Evolutionary conservation across 2,797 vertebrate species (phyloP).

Genomic region (Falco berigora): DNA sequence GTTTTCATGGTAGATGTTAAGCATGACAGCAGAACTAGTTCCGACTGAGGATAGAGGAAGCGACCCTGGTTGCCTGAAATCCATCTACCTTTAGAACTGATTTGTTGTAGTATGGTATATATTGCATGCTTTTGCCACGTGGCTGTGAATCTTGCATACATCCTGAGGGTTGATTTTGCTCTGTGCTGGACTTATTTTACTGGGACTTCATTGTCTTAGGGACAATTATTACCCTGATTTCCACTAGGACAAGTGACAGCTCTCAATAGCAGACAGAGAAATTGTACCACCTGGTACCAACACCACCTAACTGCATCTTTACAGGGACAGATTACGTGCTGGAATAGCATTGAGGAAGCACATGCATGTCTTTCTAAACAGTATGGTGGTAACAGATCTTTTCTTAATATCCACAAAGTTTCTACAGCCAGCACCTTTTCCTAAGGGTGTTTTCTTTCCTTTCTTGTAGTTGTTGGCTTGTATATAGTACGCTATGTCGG

Average conservation of each 20-base stretch:
- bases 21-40: background rate
- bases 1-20: background rate
- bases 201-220: background rate
- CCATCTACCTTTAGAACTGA: background rate
- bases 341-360: background rate
- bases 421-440: background rate
- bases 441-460: background rate
- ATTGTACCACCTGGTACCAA: background rate
- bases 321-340: background rate
- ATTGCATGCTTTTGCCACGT: background rate
- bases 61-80: background rate
- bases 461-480: background rate
- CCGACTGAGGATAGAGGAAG: background rate
- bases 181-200: background rate
- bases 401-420: background rate
- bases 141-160: background rate
- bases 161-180: background rate
- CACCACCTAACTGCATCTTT: background rate
- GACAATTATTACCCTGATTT: background rate
- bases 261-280: background rate
- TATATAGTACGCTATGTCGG: background rate
- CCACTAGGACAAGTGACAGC: background rate
- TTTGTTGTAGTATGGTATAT: background rate
- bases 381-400: background rate
- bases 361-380: background rate